Conservation (phyloP, 2,113 vertebrate genomes). For the Hyaena hyaena region DNA sequence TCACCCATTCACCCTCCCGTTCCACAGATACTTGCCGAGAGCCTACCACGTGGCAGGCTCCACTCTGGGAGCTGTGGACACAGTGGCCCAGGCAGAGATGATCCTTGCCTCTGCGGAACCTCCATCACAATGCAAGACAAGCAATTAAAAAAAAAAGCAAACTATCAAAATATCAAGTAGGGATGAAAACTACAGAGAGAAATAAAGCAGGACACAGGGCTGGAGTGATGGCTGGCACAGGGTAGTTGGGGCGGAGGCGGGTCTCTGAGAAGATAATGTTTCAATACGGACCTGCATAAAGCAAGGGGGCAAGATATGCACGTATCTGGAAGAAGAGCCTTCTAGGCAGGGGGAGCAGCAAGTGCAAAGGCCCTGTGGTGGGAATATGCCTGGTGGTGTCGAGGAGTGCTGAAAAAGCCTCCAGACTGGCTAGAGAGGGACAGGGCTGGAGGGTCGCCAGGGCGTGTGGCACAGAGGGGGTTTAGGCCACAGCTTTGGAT, state of each 20-base stretch:
- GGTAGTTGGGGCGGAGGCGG: not conserved
- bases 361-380: not conserved
- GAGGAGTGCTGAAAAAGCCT: not conserved
- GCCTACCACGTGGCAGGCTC: not conserved
- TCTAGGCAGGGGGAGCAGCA: not conserved
- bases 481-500: not conserved
- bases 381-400: not conserved
- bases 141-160: not conserved
- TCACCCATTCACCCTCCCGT: too few species aligned
- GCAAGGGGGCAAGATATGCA: not conserved
- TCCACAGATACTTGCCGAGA: not conserved
- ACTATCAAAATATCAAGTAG: not conserved
- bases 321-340: too few species aligned
- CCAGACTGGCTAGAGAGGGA: not conserved
- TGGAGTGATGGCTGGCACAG: not conserved
- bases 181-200: not conserved
- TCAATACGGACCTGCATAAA: accelerated
- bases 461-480: accelerated
- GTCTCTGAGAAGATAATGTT: accelerated
- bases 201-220: not conserved
- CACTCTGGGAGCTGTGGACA: not conserved
- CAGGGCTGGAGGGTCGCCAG: not conserved
- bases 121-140: accelerated
- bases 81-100: not conserved
- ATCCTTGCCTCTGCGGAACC: not conserved